A percentile compares a stretch with the other conserved stretches of the same genome.
These are phyloP conservation scores for Cantharis rustica DNA, from an alignment of 2,888 invertebrate genomes.

Conservation along the genomic window DNA sequence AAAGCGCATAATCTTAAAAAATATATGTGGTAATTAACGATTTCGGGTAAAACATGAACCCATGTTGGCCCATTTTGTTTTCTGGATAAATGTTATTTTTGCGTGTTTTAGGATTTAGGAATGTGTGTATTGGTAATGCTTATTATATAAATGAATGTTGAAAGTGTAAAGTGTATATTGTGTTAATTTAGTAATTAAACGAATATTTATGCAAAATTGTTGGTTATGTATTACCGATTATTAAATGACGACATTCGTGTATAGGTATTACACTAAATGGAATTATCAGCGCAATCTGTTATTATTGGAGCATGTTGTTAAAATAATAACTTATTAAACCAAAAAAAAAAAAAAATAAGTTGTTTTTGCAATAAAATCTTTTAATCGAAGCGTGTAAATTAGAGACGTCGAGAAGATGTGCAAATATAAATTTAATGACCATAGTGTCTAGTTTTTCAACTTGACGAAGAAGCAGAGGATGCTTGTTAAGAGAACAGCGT, in stretches of 20 bases:
- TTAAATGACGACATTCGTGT: background rate
- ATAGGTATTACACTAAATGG: background rate
- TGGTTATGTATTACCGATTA: background rate
- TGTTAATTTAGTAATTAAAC: background rate
- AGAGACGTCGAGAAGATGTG: background rate
- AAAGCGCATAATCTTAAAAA: background rate
- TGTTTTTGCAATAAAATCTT: background rate
- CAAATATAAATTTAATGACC: background rate
- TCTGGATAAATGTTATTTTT: background rate
- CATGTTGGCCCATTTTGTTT: background rate
- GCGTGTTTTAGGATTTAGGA: background rate
- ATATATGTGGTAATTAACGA: background rate
- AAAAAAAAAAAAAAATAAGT: background rate
- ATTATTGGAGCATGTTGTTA: constrained; percentile 1
- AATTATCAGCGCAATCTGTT: background rate
- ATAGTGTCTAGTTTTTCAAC: background rate
- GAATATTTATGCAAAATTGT: constrained; percentile 1
- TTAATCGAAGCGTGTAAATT: background rate
- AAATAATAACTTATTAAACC: background rate
- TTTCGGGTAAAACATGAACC: background rate
- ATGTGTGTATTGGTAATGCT: background rate
- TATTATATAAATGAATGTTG: background rate
- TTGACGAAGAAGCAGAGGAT: background rate
- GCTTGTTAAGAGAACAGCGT: background rate
- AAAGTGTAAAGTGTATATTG: background rate